Evolutionary conservation across 2,888 invertebrate genomes (phyloP), one percentile per base, ranked within the genome.

Genomic region (Cremastobaeus sp.): DNA sequence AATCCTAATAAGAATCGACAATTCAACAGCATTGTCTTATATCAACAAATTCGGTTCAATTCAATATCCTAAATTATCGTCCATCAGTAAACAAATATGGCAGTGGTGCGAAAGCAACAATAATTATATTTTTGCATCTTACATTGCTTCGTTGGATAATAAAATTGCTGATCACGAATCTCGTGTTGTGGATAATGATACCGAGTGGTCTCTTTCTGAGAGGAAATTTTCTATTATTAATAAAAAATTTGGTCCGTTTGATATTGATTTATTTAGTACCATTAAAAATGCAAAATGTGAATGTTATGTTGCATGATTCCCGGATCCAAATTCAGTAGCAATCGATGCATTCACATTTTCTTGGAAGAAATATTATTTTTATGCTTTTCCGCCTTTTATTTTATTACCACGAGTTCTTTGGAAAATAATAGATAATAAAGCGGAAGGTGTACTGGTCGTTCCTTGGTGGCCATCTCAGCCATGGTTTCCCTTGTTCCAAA

Each of bases 61-160:
- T 1, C 54, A 39, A 21, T 37, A 30, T 28, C 30, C 39, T 3
- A 1, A 12, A 20, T 17, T 37, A 2, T 37, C 37, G 5, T 9
- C n/a, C n/a, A n/a, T n/a, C n/a, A n/a, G n/a, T n/a, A 30, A 8
- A n/a, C n/a, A 35, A 5, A 48, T 60, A 11, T 60, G 47, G 60
- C 25, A 47, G 6, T 60, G 48, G 60, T 60, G 48, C 11, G 59
- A 59, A 28, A 15, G 30, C 1, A 2, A 47, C 11, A 17, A 59
- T n/a, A 11, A 28, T 5, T 15, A 6, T 6, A 4, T 85, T 5
- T 81, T 79, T 43, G 82, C 82, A 0, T 84, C 84, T 1, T 86
- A 85, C 39, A 78, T 85, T 3, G 77, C 78, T 11, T 82, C 83
- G 0, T 52, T 75, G 37, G 79, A 83, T 9, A 85, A 84, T 48